phyloP scores from a whole-genome alignment of 2,797 vertebrate species.

The Centroberyx gerrardi region DNA sequence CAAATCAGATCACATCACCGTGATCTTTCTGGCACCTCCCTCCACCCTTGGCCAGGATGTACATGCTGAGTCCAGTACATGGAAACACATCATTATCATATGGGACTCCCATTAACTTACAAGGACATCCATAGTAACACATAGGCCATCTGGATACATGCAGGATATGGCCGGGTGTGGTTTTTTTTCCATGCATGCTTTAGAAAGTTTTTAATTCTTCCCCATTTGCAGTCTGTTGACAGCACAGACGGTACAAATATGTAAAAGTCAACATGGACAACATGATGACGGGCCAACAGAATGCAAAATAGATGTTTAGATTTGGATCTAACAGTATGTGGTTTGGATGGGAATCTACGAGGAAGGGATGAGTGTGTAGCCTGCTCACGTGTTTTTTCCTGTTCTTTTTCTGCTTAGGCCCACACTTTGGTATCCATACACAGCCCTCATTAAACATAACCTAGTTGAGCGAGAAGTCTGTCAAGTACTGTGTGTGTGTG shows the following conservation, averaged over 20 bases:
- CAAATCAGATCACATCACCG: constrained; percentile 76
- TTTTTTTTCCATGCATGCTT: neutral
- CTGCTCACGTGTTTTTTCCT: constrained; percentile 17
- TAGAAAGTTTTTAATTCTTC: constrained; percentile 4
- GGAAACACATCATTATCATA: constrained; percentile 49
- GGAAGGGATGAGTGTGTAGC: constrained; percentile 1
- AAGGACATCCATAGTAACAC: constrained; percentile 49
- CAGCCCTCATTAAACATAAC: constrained; percentile 70
- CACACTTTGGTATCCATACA: constrained; percentile 51
- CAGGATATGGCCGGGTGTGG: neutral
- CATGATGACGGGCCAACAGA: neutral
- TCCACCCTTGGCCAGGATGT: constrained; percentile 50
- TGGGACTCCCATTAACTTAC: constrained; percentile 68
- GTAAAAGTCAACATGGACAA: neutral
- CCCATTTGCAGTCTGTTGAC: neutral
- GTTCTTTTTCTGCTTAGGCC: constrained; percentile 34
- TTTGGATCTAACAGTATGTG: neutral
- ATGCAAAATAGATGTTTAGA: neutral
- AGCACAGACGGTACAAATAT: neutral
- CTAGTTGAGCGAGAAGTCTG: constrained; percentile 52
- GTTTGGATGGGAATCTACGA: constrained; percentile 15
- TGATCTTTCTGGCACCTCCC: constrained; percentile 68
- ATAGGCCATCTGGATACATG: constrained; percentile 20
- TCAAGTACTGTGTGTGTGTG: constrained; percentile 28
- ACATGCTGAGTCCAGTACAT: constrained; percentile 45